Conservation (phyloP, 1,140 invertebrate genomes). For the Lasioglossum baleicum region DNA sequence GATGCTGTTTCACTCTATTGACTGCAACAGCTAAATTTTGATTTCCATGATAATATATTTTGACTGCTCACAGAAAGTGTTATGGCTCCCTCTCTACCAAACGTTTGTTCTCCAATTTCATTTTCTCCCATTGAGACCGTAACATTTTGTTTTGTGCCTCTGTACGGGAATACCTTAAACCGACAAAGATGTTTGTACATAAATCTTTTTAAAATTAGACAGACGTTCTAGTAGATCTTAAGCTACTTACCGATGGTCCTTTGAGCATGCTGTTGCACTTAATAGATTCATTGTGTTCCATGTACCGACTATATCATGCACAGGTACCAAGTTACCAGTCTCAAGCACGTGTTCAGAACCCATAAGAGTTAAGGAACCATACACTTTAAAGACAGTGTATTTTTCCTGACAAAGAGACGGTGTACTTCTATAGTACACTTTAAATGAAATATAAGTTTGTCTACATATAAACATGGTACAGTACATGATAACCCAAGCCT, state of each 20-base stretch:
- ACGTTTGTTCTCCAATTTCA: neutral
- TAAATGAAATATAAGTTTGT: too few relatives aligned
- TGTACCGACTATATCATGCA: constrained; percentile 23
- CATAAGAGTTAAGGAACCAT: constrained; percentile 23
- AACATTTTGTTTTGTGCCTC: constrained; percentile 9
- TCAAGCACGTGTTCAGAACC: constrained; percentile 9
- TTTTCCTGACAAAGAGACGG: too few relatives aligned
- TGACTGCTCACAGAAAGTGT: neutral
- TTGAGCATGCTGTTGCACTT: neutral
- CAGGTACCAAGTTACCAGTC: constrained; percentile 17
- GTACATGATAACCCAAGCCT: too few relatives aligned
- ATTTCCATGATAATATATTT: neutral
- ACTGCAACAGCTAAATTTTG: neutral
- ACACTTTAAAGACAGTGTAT: too few relatives aligned
- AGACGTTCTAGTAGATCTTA: too few relatives aligned
- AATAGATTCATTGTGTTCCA: constrained; percentile 20
- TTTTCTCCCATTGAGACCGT: constrained; percentile 14
- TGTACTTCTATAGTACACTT: too few relatives aligned
- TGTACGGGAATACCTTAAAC: constrained; percentile 13
- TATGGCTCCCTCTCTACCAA: neutral
- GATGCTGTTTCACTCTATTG: neutral
- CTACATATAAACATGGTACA: too few relatives aligned
- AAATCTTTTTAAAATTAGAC: neutral
- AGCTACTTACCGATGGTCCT: constrained; percentile 42
- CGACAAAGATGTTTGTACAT: neutral